phyloP scores from a whole-genome alignment of 2,888 invertebrate genomes.

The Dicycla oo region DNA sequence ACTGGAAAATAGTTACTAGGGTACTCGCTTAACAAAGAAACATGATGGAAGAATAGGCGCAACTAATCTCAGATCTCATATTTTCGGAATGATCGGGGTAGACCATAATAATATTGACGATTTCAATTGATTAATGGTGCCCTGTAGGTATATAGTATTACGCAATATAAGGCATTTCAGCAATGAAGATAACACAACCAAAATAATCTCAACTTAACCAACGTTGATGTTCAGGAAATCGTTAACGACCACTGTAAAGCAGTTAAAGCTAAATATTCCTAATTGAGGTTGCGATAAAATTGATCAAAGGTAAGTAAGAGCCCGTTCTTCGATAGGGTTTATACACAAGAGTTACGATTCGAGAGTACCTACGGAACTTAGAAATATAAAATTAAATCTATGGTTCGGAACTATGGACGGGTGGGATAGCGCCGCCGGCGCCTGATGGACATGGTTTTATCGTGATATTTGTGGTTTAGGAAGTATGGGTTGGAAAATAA shows the following conservation, averaged over 20 bases:
- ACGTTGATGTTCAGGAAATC: constrained; percentile 36
- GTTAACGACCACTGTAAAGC: constrained; percentile 29
- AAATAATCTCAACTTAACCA: constrained; percentile 26
- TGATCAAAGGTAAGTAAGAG: constrained; percentile 59
- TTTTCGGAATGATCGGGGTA: no score
- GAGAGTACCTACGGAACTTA: no score
- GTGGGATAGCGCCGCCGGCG: constrained; percentile 17
- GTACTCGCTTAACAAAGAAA: background rate
- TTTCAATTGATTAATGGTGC: no score
- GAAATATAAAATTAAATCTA: no score
- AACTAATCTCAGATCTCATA: background rate
- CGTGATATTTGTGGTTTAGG: background rate
- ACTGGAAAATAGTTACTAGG: no score
- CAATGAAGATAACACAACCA: constrained; percentile 17
- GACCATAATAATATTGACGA: no score
- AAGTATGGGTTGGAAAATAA: constrained; percentile 8
- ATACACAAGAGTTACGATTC: background rate
- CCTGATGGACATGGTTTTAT: constrained; percentile 14
- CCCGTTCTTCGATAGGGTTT: background rate
- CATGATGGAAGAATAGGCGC: background rate
- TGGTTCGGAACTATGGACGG: background rate
- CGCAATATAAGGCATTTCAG: background rate
- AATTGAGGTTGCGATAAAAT: constrained; percentile 60
- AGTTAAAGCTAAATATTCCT: constrained; percentile 51
- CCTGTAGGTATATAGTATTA: no score